Evolutionary conservation across 2,888 invertebrate species (phyloP), one percentile per base, ranked within the genome.

Genomic region (Oithona nana): DNA sequence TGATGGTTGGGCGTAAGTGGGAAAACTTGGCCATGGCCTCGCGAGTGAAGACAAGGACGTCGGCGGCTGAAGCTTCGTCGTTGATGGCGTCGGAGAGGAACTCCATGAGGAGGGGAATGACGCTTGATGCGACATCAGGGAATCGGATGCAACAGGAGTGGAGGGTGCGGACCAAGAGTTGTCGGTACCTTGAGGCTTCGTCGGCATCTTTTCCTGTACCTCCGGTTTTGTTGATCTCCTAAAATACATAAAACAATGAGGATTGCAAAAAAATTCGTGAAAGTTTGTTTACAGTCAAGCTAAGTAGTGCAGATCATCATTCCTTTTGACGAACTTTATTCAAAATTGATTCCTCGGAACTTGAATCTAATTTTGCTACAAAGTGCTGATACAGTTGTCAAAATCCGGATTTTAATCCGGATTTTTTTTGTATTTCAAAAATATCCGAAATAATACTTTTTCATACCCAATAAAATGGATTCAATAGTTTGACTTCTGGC

Each of bases 81-180:
- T 39, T 39, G 39, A 39, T 16, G 63, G 83, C 86, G 71, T 90
- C 90, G 0, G 86, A 85, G 30, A 97, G 76, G 75, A 97, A 88
- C 73, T 97, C 95, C 69, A 90, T 83, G 68, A 98, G 75, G 55
- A 94, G 90, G 24, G 97, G 97, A 67, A 95, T 90, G 59, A 97
- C 90, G 64, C 84, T 83, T 60, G 83, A 82, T 11, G 94, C 93
- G 63, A 95, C 93, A 73, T 95, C 94, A 0, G 95, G 92, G 76
- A 92, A 93, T 69, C 92, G 92, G 68, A 94, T 85, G 62, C 88
- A 88, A 70, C 92, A 92, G 48, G 85, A 80, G 74, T 98, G 97
- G 67, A 98, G 75, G 0, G 97, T 97, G 64, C 92, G 80, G 52
- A 99, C 97, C 39, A 98, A 79, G 66, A 97, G 79, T 75, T 95